A percentile compares a stretch with the other conserved stretches of the same genome.
Conservation (phyloP, 2,888 invertebrate species). For the Rhamnusium bicolor region DNA sequence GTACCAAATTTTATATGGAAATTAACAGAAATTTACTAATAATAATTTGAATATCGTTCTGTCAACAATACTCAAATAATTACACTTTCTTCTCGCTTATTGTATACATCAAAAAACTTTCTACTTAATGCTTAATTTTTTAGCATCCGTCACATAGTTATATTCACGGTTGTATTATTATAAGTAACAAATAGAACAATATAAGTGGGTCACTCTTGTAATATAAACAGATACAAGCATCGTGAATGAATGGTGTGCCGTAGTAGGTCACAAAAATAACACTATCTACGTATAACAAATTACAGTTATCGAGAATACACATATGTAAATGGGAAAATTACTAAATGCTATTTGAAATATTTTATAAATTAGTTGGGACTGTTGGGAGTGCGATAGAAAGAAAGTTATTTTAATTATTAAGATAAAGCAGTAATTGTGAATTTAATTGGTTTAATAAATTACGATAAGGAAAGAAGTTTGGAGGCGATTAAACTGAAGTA, state of each 20-base stretch:
- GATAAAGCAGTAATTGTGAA: slow-evolving; percentile 15
- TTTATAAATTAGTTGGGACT: slow-evolving; percentile 12
- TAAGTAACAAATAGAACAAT: slow-evolving; percentile 13
- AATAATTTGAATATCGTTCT: not conserved
- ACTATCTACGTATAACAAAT: slow-evolving; percentile 12
- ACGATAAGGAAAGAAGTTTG: slow-evolving; percentile 21
- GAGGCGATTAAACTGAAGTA: slow-evolving; percentile 4
- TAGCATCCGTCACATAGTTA: slow-evolving; percentile 1
- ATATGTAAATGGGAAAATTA: slow-evolving; percentile 26
- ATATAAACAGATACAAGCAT: not conserved
- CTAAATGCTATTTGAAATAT: slow-evolving; percentile 21
- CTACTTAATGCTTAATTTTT: slow-evolving; percentile 21
- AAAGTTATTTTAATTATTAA: slow-evolving; percentile 22
- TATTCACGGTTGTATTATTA: too few species aligned
- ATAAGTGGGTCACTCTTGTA: slow-evolving; percentile 21
- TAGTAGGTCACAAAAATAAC: slow-evolving; percentile 31
- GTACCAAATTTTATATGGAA: not conserved
- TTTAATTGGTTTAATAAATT: slow-evolving; percentile 27
- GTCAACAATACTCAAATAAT: not conserved
- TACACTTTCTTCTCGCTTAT: slow-evolving; percentile 18
- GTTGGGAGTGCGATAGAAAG: slow-evolving; percentile 7
- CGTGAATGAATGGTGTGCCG: slow-evolving; percentile 10
- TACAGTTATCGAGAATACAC: slow-evolving; percentile 25
- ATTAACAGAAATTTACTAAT: not conserved
- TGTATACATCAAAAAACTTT: slow-evolving; percentile 29